A percentile compares a stretch with the other conserved stretches of the same genome.
phyloP scores from a whole-genome alignment of 2,113 vertebrate species.

The Hydropotes inermis region DNA sequence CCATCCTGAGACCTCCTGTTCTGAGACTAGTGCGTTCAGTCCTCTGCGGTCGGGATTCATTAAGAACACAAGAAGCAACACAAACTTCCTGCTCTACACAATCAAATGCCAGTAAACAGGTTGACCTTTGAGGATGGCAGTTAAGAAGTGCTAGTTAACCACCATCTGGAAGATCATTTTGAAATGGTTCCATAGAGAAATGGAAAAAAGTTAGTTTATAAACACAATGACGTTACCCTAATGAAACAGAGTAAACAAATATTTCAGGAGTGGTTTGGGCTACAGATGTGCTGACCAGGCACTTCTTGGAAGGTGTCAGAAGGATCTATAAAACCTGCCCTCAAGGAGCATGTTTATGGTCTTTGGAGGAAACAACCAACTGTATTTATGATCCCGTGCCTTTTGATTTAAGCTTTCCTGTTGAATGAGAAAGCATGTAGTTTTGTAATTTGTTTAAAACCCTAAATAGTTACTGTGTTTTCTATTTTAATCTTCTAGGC shows the following conservation, averaged over 20 bases:
- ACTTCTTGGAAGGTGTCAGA: background rate
- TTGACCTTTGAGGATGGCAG: conserved; percentile 54
- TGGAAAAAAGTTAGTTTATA: conserved; percentile 3
- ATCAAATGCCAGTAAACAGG: conserved; percentile 45
- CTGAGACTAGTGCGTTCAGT: conserved; percentile 84
- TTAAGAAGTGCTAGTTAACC: background rate
- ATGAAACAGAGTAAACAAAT: background rate
- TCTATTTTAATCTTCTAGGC: conserved; percentile 8
- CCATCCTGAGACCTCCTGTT: conserved; percentile 89
- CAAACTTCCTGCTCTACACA: background rate
- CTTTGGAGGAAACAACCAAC: background rate
- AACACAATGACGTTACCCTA: conserved; percentile 41
- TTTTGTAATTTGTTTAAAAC: background rate
- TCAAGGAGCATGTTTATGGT: rapidly evolving
- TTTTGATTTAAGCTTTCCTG: background rate
- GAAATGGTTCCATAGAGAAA: conserved; percentile 49
- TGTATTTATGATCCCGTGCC: rapidly evolving
- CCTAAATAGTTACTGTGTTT: background rate
- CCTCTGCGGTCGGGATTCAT: conserved; percentile 77
- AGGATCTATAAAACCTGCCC: background rate
- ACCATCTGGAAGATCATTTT: conserved; percentile 8
- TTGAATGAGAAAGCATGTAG: background rate
- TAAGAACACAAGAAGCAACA: background rate
- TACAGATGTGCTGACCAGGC: background rate
- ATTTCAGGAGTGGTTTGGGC: background rate